Evolutionary conservation across 1,140 invertebrate genomes (phyloP), one percentile per base, ranked within the genome.

Genomic region (Dendroctonus ponderosae): DNA sequence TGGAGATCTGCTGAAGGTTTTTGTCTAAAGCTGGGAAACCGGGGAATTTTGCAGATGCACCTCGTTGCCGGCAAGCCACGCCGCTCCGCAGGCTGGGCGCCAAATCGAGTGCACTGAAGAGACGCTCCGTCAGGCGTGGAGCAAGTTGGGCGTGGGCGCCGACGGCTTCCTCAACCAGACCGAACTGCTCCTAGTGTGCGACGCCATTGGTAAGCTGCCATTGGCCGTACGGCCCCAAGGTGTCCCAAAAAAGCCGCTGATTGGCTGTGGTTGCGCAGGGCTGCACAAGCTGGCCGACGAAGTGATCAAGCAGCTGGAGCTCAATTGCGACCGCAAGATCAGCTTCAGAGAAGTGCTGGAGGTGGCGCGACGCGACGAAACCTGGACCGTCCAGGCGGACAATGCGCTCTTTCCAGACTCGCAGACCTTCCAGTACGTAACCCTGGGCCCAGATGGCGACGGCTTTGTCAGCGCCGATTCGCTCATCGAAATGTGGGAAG

Each of bases 401-500:
- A 26, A 75, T 70, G 67, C 74, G 68, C 59, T 71, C 37, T 77
- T 79, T 58, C 68, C 74, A 6, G 71, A 76, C 62, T 72, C 71
- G n/a, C 74, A 71, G 63, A 71, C 73, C 48, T 69, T 78, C 57
- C 75, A 76, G 37, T 72, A 73, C 57, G 72, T 78, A 7, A 77
- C 74, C 26, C 65, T 78, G 14, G 77, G 77, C 26, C 76, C 78
- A 11, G 75, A 78, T 58, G 78, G 77, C 5, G 76, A 77, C 42
- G 78, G 78, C 5, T 66, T 74, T 41, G 73, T 79, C 0, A 75
- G 68, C 53, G 68, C 78, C 9, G 83, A 86, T 46, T 77, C 79
- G 26, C 81, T 92, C 39, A 79, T 87, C 14, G 89, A 91, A 69
- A 81, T 88, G 60, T 92, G 90, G 88, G 89, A 91, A 74, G 78